These are phyloP conservation scores for Poeciliopsis prolifica DNA, from an alignment of 2,113 vertebrate genomes.

Conservation along the genomic window DNA sequence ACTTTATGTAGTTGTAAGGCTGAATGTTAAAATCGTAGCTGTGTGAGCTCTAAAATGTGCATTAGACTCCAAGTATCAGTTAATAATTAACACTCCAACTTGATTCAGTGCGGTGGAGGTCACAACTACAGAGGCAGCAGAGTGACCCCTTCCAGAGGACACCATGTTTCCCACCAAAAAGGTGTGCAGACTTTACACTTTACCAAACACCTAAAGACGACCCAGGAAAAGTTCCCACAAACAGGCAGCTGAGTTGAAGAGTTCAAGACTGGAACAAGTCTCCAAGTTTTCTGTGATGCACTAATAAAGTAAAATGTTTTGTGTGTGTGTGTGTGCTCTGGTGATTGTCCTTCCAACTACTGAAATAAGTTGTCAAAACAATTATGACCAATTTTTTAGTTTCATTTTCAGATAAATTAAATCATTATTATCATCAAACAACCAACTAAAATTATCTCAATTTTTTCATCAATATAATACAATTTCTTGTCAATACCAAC, in stretches of 20 bases:
- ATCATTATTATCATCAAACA: background rate
- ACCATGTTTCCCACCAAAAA: constrained; percentile 12
- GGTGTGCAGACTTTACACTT: constrained; percentile 57
- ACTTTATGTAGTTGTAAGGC: background rate
- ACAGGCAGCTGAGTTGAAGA: constrained; percentile 12
- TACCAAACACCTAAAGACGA: constrained; percentile 42
- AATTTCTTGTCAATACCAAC: no score
- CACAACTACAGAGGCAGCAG: background rate
- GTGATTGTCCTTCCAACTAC: background rate
- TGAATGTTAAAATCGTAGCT: background rate
- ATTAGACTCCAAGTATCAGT: background rate
- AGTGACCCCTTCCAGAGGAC: background rate
- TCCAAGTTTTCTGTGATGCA: background rate
- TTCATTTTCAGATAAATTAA: background rate
- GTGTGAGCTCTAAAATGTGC: background rate
- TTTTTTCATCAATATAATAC: no score
- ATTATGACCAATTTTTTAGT: background rate
- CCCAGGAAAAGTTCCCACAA: constrained; percentile 41
- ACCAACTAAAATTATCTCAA: no score
- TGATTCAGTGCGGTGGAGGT: no score
- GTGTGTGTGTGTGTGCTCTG: background rate
- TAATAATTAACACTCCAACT: no score
- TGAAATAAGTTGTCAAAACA: background rate
- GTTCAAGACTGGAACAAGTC: constrained; percentile 13
- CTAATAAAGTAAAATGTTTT: background rate